A percentile compares a stretch with the other conserved stretches of the same genome.
These are phyloP conservation scores for Dicentrarchus labrax DNA, from an alignment of 2,113 vertebrate genomes.

Conservation along the genomic window DNA sequence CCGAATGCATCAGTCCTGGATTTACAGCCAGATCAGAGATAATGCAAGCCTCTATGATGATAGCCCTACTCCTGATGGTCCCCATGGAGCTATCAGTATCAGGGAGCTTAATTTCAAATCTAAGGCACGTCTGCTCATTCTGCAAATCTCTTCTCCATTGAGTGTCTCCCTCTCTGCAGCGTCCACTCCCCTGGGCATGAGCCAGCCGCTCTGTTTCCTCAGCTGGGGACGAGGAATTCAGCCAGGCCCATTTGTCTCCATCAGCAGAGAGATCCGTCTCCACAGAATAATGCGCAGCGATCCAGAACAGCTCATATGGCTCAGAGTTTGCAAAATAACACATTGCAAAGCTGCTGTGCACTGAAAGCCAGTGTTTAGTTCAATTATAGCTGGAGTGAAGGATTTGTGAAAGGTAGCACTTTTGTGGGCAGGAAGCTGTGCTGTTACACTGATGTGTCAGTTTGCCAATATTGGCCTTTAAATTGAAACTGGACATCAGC, in stretches of 20 bases:
- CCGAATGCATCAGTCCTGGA: background rate
- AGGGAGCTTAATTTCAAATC: conserved; percentile 18
- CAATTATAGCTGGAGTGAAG: background rate
- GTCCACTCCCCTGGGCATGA: background rate
- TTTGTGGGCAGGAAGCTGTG: background rate
- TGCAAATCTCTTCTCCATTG: conserved; percentile 30
- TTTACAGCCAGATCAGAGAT: background rate
- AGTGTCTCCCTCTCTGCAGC: conserved; percentile 18
- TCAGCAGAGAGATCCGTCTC: conserved; percentile 31
- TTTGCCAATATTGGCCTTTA: conserved; percentile 9
- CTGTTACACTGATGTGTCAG: background rate
- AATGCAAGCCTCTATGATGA: background rate
- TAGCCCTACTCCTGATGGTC: background rate
- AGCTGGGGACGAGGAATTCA: conserved; percentile 44
- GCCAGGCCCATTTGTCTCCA: conserved; percentile 60
- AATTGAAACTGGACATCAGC: background rate
- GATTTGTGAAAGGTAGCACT: conserved; percentile 11
- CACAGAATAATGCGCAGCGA: conserved; percentile 33
- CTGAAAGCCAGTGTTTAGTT: conserved; percentile 16
- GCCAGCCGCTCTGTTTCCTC: conserved; percentile 55
- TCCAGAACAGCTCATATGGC: conserved; percentile 36
- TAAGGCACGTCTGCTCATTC: conserved; percentile 28
- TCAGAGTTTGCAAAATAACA: conserved; percentile 20
- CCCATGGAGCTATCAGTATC: conserved; percentile 6
- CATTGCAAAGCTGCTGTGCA: background rate